Base-by-base conservation (phyloP, 2,113 vertebrate genomes). In the Pandion haliaetus region DNA sequence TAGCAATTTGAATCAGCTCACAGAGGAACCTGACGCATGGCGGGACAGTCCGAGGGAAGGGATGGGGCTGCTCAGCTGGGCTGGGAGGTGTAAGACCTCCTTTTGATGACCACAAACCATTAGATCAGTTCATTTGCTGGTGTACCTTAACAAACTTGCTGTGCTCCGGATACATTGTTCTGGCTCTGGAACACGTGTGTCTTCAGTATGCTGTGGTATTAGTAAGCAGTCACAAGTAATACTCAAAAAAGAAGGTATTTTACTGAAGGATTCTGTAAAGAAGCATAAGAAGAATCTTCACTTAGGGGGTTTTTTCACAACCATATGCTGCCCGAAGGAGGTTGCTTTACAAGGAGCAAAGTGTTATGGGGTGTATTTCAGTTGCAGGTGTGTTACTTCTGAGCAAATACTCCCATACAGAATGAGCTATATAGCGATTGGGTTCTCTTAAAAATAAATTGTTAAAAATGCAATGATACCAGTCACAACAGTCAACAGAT, bases 131-230 rank as follows among this genome's bases (percentile, higher is more conserved):
- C 32, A 14, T 26, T 20, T 80, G 58, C 31, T 61, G 1, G 1
- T 6, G 45, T 19, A 18, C 38, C 23, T 32, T 21, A 9, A 50
- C 38, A 31, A 10, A 15, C 36, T 29, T 38, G 14, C 62, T 21
- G 44, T 40, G 58, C 63, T 49, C 40, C 21, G 8, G 14, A 2
- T 21, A 2, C 0, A 1, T 5, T 6, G 23, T 3, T 26, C 58
- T 54, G 54, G 31, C 72, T 50, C 61, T 8, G 32, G 55, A n/a
- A 4, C 6, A 3, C 38, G 3, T 0, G 2, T 9, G 44, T 34
- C 45, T 29, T 25, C 28, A 19, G 52, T 18, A 1, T 40, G 50
- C 12, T 29, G 63, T 18, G 77, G 15, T 16, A 6, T 24, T 31
- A 6, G 42, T 20, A 52, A 52, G n/a, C 36, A 31, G 31, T 25